phyloP scores from a whole-genome alignment of 2,888 invertebrate species.

The Caenorhabditis sp. region DNA sequence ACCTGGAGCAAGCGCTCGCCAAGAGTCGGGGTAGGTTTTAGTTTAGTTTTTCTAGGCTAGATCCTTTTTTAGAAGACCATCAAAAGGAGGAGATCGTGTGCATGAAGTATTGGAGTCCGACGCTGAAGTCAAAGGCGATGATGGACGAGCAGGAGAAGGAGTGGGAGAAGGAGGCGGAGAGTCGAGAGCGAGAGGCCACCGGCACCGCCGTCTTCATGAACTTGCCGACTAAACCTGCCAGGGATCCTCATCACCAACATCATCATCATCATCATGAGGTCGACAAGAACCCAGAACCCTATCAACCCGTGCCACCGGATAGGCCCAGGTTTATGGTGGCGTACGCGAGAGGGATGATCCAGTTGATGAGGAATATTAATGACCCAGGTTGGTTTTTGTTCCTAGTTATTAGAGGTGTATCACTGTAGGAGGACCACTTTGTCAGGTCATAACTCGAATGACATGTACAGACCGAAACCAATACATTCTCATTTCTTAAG shows the following conservation, averaged over 20 bases:
- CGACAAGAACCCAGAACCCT: slow-evolving; percentile 18
- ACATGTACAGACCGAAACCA: no score
- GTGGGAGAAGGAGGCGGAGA: slow-evolving; percentile 5
- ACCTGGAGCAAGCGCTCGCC: slow-evolving; percentile 82
- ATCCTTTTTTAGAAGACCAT: slow-evolving; percentile 64
- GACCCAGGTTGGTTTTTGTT: slow-evolving; percentile 91
- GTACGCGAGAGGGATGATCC: slow-evolving; percentile 91
- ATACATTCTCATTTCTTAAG: no score
- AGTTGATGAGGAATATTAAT: slow-evolving; percentile 88
- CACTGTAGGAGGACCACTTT: background rate
- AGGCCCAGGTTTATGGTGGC: slow-evolving; percentile 90
- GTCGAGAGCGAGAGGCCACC: slow-evolving; percentile 14
- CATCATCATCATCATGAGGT: background rate
- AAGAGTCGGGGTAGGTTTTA: slow-evolving; percentile 74
- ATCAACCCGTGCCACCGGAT: slow-evolving; percentile 50
- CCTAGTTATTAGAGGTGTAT: background rate
- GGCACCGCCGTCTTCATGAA: slow-evolving; percentile 34
- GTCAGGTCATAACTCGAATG: no score
- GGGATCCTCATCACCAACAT: background rate
- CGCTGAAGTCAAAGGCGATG: slow-evolving; percentile 50
- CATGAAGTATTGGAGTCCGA: slow-evolving; percentile 66
- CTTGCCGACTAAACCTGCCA: slow-evolving; percentile 12
- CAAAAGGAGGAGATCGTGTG: slow-evolving; percentile 66
- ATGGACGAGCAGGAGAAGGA: slow-evolving; percentile 30
- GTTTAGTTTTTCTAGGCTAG: background rate